Evolutionary conservation across 2,797 vertebrate genomes (phyloP).

Genomic region (Sebastes glaucus): DNA sequence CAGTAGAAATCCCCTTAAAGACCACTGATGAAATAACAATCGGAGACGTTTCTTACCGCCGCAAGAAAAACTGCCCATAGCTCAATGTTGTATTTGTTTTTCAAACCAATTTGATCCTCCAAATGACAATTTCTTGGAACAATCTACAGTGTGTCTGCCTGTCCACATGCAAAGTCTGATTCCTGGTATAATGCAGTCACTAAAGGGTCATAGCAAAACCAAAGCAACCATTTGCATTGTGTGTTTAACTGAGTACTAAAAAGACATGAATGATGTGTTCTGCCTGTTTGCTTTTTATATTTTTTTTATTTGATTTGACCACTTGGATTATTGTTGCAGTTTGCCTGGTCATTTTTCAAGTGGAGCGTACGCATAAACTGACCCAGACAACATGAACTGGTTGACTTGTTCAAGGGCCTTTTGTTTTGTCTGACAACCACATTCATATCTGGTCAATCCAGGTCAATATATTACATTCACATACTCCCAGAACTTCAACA

Average conservation of each 20-base stretch:
- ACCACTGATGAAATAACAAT: conserved; percentile 23
- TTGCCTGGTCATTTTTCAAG: conserved; percentile 59
- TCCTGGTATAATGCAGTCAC: conserved; percentile 53
- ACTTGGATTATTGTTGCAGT: conserved; percentile 61
- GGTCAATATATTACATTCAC: conserved; percentile 53
- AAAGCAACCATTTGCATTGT: conserved; percentile 52
- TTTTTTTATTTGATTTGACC: conserved; percentile 38
- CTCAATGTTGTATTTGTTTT: conserved; percentile 22
- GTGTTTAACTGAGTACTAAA: conserved; percentile 34
- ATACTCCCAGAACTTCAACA: conserved; percentile 39
- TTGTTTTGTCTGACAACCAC: conserved; percentile 62
- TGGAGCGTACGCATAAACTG: conserved; percentile 52
- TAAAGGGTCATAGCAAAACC: conserved; percentile 53
- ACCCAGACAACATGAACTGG: conserved; percentile 57
- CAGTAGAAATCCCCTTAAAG: conserved; percentile 24
- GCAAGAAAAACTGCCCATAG: neutral
- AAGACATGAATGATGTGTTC: conserved; percentile 31
- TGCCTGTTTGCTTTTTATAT: conserved; percentile 49
- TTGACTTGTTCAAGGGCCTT: conserved; percentile 60
- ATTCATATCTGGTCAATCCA: conserved; percentile 55
- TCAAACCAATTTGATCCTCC: conserved; percentile 48
- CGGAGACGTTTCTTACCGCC: neutral
- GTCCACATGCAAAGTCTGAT: conserved; percentile 55
- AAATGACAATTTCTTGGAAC: conserved; percentile 62
- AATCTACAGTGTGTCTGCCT: conserved; percentile 11